phyloP scores from a whole-genome alignment of 2,797 vertebrate genomes.

The Hyperoplus lanceolatus region DNA sequence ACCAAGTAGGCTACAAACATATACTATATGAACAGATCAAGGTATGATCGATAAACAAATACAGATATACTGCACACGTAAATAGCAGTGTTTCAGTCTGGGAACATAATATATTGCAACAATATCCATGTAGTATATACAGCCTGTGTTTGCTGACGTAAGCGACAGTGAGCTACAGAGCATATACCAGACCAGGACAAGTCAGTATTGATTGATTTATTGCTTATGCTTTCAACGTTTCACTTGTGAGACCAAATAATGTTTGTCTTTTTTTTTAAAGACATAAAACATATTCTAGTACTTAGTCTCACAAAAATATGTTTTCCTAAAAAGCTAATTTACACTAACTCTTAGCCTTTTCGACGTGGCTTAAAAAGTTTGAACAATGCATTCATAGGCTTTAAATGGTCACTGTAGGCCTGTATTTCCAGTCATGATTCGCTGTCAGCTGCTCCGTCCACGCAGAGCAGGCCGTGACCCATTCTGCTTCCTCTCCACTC shows the following conservation, averaged over 20 bases:
- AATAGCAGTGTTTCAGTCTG: no score
- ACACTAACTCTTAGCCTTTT: neutral
- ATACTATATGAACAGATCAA: no score
- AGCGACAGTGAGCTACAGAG: neutral
- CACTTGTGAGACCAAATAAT: neutral
- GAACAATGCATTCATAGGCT: neutral
- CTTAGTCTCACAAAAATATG: no score
- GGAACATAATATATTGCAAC: no score
- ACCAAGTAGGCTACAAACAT: no score
- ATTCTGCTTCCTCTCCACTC: conserved; percentile 45
- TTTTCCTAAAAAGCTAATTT: no score
- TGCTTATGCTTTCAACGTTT: neutral
- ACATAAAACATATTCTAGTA: no score
- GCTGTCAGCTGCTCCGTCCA: conserved; percentile 50
- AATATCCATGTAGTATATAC: neutral
- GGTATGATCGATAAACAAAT: no score
- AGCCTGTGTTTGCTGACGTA: neutral
- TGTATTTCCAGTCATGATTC: conserved; percentile 13
- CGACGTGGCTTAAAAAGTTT: neutral
- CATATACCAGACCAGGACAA: neutral
- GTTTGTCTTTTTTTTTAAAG: neutral
- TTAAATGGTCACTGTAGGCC: neutral
- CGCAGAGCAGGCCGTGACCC: conserved; percentile 33
- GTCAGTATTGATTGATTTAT: neutral
- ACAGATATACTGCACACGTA: no score